These are phyloP conservation scores for Hydrozoanthus gracilis DNA, from an alignment of 92 coral and sea anemone species.

Conservation along the genomic window DNA sequence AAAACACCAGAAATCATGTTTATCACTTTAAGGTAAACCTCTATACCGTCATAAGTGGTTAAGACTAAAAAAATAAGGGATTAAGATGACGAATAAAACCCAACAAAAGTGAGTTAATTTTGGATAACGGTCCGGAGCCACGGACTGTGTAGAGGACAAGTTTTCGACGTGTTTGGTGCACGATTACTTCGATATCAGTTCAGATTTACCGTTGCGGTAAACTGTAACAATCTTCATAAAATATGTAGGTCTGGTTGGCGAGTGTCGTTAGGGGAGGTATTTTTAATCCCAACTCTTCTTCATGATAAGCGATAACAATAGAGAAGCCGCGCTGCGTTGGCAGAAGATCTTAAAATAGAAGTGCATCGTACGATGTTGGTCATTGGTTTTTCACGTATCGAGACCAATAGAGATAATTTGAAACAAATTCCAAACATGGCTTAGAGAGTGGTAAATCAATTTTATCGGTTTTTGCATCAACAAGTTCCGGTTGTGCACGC, in stretches of 20 bases:
- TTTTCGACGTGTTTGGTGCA: not conserved
- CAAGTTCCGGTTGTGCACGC: too few relatives aligned
- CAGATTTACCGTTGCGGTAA: not conserved
- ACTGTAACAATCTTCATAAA: not conserved
- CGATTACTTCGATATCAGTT: not conserved
- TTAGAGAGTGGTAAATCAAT: too few relatives aligned
- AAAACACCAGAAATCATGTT: not conserved
- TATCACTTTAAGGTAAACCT: not conserved
- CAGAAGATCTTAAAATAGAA: not conserved
- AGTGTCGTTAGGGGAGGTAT: not conserved
- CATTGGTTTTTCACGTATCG: not conserved
- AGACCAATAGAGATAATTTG: not conserved
- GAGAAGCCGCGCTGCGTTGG: not conserved
- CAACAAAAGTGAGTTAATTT: not conserved
- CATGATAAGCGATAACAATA: too few relatives aligned
- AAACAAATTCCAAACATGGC: too few relatives aligned
- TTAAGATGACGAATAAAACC: not conserved
- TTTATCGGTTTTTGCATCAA: too few relatives aligned
- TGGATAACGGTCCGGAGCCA: not conserved
- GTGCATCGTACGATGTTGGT: not conserved
- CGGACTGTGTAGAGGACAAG: not conserved
- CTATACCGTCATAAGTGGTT: not conserved
- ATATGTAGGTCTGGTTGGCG: not conserved
- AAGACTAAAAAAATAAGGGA: not conserved
- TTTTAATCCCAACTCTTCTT: not conserved